Base-by-base conservation (phyloP, 1,140 invertebrate species). In the Diprion similis region DNA sequence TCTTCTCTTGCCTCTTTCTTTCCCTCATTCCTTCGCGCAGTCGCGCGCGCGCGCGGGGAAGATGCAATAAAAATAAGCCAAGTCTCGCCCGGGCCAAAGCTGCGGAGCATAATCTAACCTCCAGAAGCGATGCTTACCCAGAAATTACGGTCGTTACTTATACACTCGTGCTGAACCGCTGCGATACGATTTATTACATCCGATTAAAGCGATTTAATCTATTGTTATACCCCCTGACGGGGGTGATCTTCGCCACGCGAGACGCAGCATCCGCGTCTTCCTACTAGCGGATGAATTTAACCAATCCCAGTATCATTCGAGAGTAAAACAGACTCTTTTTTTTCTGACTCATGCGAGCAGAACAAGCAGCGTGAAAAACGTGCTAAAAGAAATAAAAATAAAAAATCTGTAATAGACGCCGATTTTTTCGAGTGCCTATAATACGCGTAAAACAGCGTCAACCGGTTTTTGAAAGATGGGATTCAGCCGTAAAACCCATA, bases 141-240 rank as follows among this genome's bases (percentile, higher is more conserved):
- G 51, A 59, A 59, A 59, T 59, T 59, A 59, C 51, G n/a, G n/a
- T 59, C 51, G 51, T 59, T 59, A 59, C 51, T 59, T 59, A 59
- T 15, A 59, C 11, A 15, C 51, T 17, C 24, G 24, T 37, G 24
- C n/a, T 59, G 51, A 59, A 13, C 11, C 51, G 51, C 11, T 59
- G 11, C 11, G 4, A 59, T 15, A 59, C 51, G 51, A 59, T 59
- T 59, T 59, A 59, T 59, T 59, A 59, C 51, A 59, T 17, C 51
- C n/a, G 51, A 59, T 59, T 59, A 59, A 17, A 59, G 11, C 51
- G 8, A 59, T 37, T 37, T 37, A 37, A 59, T 59, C 51, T 59
- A 59, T 59, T 59, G 51, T 59, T 59, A 59, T 59, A 15, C 51
- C 24, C 24, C n/a, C 6, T 59, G n/a, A 59, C 51, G 51, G 51